These are phyloP conservation scores for Zenarchopterus dispar DNA, from an alignment of 2,797 vertebrate genomes.

Conservation along the genomic window DNA sequence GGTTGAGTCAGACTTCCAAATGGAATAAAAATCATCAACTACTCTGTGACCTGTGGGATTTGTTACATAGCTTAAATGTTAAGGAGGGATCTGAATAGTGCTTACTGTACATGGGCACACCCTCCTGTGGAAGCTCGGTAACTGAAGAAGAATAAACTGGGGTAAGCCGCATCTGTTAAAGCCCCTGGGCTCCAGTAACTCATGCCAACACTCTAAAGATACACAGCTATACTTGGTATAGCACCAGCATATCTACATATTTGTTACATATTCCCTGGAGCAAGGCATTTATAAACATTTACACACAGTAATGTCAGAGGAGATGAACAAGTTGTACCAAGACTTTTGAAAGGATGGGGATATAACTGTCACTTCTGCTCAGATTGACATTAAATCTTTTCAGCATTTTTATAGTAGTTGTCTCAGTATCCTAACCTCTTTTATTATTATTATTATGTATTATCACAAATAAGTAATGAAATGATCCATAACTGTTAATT, in stretches of 20 bases:
- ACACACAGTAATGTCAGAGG: neutral
- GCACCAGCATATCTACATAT: conserved; percentile 16
- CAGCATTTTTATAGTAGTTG: too few species aligned
- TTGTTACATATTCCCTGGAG: conserved; percentile 3
- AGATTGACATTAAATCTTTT: neutral
- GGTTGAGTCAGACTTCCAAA: conserved; percentile 33
- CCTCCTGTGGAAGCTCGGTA: conserved; percentile 27
- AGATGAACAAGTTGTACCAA: neutral
- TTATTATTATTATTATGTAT: neutral
- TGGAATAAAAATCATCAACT: conserved; percentile 15
- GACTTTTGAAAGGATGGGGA: neutral
- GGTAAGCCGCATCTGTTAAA: conserved; percentile 23
- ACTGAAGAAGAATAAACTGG: conserved; percentile 26
- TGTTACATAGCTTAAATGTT: conserved; percentile 37
- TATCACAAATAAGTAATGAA: neutral
- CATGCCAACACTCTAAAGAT: conserved; percentile 21
- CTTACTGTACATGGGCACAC: conserved; percentile 19
- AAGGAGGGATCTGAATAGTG: conserved; percentile 29
- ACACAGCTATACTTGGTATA: conserved; percentile 7
- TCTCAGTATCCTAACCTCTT: neutral
- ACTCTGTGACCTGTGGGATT: conserved; percentile 16
- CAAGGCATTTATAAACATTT: conserved; percentile 2
- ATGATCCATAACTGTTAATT: too few species aligned
- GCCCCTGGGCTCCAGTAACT: conserved; percentile 20
- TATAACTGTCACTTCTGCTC: neutral